Evolutionary conservation across 2,797 vertebrate genomes (phyloP).

Genomic region (Potorous gilbertii): DNA sequence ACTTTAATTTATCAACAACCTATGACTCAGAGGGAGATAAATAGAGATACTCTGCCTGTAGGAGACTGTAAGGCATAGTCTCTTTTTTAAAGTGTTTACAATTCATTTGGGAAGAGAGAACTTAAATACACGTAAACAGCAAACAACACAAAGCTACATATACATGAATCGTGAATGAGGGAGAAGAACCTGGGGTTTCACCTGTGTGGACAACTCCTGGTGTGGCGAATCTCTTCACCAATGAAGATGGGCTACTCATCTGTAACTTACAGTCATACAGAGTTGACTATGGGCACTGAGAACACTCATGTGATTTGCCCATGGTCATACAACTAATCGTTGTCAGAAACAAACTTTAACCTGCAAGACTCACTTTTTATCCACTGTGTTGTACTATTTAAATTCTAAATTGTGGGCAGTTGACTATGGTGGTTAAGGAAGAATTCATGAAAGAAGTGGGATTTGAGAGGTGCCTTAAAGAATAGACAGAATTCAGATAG

Average conservation of each 20-base stretch:
- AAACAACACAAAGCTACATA: background rate
- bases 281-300: background rate
- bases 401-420: background rate
- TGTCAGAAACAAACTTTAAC: background rate
- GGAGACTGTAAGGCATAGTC: background rate
- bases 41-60: background rate
- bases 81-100: background rate
- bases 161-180: background rate
- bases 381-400: background rate
- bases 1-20: background rate
- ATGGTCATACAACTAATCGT: background rate
- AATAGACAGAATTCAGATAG: background rate
- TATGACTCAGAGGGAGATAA: background rate
- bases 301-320: background rate
- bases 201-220: background rate
- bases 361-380: background rate
- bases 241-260: background rate
- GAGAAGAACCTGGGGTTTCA: background rate
- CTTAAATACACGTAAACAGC: background rate
- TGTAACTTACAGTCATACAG: background rate
- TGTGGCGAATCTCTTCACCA: background rate
- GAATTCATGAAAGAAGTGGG: background rate
- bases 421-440: background rate
- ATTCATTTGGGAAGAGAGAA: background rate
- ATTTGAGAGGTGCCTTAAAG: too few species aligned